Evolutionary conservation across 92 coral and sea anemone genomes (phyloP).

Genomic region (Hydrozoanthus gracilis): DNA sequence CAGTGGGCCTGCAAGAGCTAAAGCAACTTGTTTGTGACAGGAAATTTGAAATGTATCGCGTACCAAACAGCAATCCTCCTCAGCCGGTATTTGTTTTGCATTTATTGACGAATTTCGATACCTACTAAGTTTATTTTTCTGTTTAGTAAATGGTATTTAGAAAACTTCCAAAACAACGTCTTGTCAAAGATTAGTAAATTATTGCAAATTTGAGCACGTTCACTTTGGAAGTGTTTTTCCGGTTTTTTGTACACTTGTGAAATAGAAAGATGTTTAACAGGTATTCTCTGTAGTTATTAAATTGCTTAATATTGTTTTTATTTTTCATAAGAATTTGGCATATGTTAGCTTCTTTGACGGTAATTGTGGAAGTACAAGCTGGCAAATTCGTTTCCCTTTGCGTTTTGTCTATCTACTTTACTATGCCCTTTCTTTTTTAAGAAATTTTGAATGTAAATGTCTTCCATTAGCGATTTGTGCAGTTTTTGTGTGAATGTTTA

Average conservation of each 20-base stretch:
- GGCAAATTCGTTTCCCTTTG: too few species aligned
- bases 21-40: neutral
- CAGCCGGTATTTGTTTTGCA: neutral
- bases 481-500: too few species aligned
- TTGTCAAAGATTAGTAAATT: neutral
- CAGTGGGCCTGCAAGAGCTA: neutral
- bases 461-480: too few species aligned
- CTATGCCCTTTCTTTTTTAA: too few species aligned
- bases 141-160: neutral
- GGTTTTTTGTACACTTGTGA: neutral
- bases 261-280: neutral
- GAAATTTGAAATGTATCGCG: slow-evolving; percentile 6
- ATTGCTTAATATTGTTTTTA: neutral
- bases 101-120: neutral
- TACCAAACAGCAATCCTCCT: neutral
- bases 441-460: too few species aligned
- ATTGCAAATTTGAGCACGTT: neutral
- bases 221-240: neutral
- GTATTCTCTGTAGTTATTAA: neutral
- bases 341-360: neutral
- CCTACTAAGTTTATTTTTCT: too few species aligned
- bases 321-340: neutral
- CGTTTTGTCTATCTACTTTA: too few species aligned
- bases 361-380: too few species aligned
- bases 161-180: neutral